Evolutionary conservation across 2,113 vertebrate species (phyloP), one percentile per base, ranked within the genome.

Genomic region (Deroptyus accipitrinus): DNA sequence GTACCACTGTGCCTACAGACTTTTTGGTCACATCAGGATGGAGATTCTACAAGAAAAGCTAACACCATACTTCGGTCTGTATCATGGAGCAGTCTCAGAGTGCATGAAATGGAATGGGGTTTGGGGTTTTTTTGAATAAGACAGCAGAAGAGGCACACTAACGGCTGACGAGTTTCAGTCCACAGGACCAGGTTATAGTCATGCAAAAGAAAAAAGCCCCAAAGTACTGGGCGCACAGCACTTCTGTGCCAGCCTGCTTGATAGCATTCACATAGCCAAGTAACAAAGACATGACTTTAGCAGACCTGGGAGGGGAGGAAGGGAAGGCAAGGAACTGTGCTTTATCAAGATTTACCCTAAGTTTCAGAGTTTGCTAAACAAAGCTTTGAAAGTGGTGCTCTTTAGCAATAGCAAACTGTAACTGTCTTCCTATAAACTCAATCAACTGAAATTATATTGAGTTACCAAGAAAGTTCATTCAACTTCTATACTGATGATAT

Each of bases 41-140:
- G 89, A 86, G 41, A 28, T 72, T 75, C 17, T 19, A 83, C 6
- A 59, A 46, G 16, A 83, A 86, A 83, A 64, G 23, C 17, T 17
- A 78, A 35, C 27, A 73, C 15, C 25, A 61, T 11, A 8, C 39
- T 54, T 64, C 11, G 11, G 48, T 37, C 55, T 77, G 30, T 31
- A 64, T 18, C 1, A 2, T 10, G 35, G 14, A 72, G 14, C 22
- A 57, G 16, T 30, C 48, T 86, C 57, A 52, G 39, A 89, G 19
- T 13, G 10, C 46, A 49, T 37, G 27, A 75, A 85, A 83, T 0
- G 0, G 10, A 44, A 46, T 2, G 13, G 57, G 57, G 35, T 57
- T n/a, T 7, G 55, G 55, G 20, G 3, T 7, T 13, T 37, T 77
- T 51, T 55, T 59, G 39, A 31, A 82, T 86, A 7, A 59, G 66